A percentile compares a stretch with the other conserved stretches of the same genome.
These are phyloP conservation scores for Drosophila dives DNA, from an alignment of 2,888 invertebrate genomes.

Conservation along the genomic window DNA sequence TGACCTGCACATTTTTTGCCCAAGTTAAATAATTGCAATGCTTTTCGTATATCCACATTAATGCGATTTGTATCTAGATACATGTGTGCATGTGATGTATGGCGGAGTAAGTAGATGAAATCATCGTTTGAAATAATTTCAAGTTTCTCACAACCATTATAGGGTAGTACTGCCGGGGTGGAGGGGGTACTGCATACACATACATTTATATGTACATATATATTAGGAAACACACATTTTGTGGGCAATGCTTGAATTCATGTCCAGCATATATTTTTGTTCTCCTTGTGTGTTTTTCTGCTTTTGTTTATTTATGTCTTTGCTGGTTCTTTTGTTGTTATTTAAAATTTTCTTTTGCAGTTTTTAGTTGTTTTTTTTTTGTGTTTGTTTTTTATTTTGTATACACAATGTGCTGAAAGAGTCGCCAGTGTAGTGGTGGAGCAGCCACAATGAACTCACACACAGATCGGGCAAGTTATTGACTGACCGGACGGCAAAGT, in stretches of 20 bases:
- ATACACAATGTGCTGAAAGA: slow-evolving; percentile 50
- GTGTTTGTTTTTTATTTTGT: slow-evolving; percentile 56
- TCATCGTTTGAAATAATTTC: slow-evolving; percentile 76
- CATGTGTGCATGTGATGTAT: slow-evolving; percentile 25
- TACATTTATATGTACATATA: background rate
- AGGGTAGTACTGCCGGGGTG: slow-evolving; percentile 5
- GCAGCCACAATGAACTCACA: slow-evolving; percentile 40
- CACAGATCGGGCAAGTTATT: slow-evolving; percentile 58
- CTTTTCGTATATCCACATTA: slow-evolving; percentile 42
- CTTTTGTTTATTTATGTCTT: slow-evolving; percentile 66
- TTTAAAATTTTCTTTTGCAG: slow-evolving; percentile 77
- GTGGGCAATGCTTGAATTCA: slow-evolving; percentile 57
- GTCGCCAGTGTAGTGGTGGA: slow-evolving; percentile 11
- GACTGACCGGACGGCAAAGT: slow-evolving; percentile 60
- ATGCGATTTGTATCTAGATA: slow-evolving; percentile 32
- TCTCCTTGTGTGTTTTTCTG: slow-evolving; percentile 4
- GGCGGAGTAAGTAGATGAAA: slow-evolving; percentile 75
- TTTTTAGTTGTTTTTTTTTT: slow-evolving; percentile 40
- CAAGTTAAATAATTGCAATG: slow-evolving; percentile 38
- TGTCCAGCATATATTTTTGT: slow-evolving; percentile 49
- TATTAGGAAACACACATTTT: slow-evolving; percentile 49
- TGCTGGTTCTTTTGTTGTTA: slow-evolving; percentile 44
- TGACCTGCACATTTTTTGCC: slow-evolving; percentile 20
- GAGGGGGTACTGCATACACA: slow-evolving; percentile 14
- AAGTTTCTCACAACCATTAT: slow-evolving; percentile 51